Percentiles rank a stretch among this genome's conserved stretches.
Conservation (phyloP, 2,888 invertebrate genomes). For the Tipula lateralis region DNA sequence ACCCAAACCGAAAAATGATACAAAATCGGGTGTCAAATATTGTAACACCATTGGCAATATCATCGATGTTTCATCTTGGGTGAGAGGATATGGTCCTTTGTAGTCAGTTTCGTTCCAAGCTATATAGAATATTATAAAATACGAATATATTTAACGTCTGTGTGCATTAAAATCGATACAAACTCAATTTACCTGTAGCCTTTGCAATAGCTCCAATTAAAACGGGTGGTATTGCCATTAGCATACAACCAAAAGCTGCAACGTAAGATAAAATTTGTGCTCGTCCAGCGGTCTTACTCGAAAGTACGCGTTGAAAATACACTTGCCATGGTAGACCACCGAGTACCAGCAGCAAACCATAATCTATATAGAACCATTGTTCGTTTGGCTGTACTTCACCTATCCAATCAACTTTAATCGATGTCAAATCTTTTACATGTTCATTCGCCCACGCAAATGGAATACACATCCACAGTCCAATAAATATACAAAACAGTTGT, state of each 20-base stretch:
- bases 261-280: slow-evolving; percentile 94
- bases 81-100: slow-evolving; percentile 68
- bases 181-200: slow-evolving; percentile 67
- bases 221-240: slow-evolving; percentile 96
- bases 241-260: slow-evolving; percentile 89
- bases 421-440: slow-evolving; percentile 75
- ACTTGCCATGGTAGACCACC: slow-evolving; percentile 98
- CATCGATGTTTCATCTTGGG: slow-evolving; percentile 79
- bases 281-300: slow-evolving; percentile 88
- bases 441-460: slow-evolving; percentile 91
- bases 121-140: slow-evolving; percentile 47
- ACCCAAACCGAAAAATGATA: slow-evolving; percentile 96
- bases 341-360: slow-evolving; percentile 81
- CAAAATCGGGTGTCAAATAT: slow-evolving; percentile 90
- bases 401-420: slow-evolving; percentile 86
- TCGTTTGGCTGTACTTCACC: slow-evolving; percentile 68
- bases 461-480: slow-evolving; percentile 97
- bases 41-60: slow-evolving; percentile 96
- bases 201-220: slow-evolving; percentile 96
- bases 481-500: slow-evolving; percentile 95
- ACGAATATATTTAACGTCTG: not conserved
- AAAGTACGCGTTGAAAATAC: slow-evolving; percentile 96
- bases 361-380: slow-evolving; percentile 80
- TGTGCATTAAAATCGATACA: not conserved
- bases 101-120: slow-evolving; percentile 95